Evolutionary conservation across 2,797 vertebrate genomes (phyloP).

Genomic region (Phalloptychus januarius): DNA sequence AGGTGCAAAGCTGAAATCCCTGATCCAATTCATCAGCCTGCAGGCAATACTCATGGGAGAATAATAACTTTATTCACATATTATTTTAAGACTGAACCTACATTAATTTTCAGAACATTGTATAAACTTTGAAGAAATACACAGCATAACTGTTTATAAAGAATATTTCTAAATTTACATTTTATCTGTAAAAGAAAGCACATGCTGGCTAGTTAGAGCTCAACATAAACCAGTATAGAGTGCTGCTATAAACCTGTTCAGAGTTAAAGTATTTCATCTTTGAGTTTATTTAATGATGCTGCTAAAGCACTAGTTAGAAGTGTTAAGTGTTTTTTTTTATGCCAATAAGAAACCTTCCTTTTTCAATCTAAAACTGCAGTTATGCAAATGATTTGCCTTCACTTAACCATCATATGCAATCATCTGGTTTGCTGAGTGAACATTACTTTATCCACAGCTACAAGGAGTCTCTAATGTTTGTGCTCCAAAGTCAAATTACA

Average conservation of each 20-base stretch:
- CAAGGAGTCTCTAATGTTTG: conserved; percentile 38
- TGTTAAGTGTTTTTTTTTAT: background rate
- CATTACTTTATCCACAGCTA: conserved; percentile 43
- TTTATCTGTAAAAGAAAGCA: background rate
- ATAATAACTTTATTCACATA: conserved; percentile 17
- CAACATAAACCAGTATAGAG: background rate
- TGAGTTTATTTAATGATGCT: background rate
- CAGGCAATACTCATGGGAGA: conserved; percentile 16
- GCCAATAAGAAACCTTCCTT: background rate
- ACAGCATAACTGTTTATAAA: background rate
- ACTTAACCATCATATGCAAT: background rate
- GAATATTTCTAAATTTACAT: background rate
- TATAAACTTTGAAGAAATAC: background rate
- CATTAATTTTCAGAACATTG: background rate
- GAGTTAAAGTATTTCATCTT: background rate
- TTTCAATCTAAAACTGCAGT: background rate
- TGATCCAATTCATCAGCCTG: conserved; percentile 40
- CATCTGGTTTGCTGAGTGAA: conserved; percentile 11
- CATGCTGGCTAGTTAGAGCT: background rate
- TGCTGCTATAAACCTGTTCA: background rate
- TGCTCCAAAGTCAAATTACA: conserved; percentile 46
- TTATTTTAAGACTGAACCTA: conserved; percentile 22
- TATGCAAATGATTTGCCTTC: background rate
- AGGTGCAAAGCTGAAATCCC: conserved; percentile 50
- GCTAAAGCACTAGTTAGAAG: background rate